A percentile compares a stretch with the other conserved stretches of the same genome.
Evolutionary conservation across 2,113 vertebrate species (phyloP).

Genomic region (Ptyas mucosa): DNA sequence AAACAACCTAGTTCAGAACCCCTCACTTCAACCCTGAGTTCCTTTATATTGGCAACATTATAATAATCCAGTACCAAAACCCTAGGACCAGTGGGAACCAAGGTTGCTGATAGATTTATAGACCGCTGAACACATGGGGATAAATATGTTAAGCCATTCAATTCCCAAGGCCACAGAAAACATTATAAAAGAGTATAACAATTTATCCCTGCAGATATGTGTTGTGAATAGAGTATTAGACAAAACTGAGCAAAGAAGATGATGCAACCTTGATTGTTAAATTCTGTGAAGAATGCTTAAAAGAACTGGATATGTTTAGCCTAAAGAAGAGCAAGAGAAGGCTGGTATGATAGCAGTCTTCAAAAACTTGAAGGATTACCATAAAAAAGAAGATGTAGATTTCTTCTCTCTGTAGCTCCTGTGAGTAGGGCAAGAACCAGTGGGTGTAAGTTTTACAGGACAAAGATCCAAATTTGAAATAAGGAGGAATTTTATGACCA

Average conservation of each 20-base stretch:
- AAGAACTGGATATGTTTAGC: background rate
- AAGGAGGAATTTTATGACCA: background rate
- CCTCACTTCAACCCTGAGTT: background rate
- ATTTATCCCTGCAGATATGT: background rate
- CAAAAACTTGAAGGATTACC: background rate
- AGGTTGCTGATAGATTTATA: background rate
- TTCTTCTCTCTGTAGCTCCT: background rate
- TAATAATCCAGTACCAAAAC: background rate
- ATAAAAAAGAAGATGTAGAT: background rate
- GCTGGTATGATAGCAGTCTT: background rate
- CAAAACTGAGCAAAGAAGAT: background rate
- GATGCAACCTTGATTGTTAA: background rate
- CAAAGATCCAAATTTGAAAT: background rate
- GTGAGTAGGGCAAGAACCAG: background rate
- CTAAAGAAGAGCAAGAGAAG: background rate
- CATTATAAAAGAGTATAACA: background rate
- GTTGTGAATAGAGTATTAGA: background rate
- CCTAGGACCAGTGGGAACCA: background rate
- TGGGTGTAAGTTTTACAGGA: background rate
- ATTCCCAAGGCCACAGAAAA: background rate
- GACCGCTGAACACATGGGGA: no score
- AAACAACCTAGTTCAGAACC: background rate
- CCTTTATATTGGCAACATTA: background rate
- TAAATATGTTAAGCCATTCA: background rate
- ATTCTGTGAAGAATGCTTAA: background rate